phyloP scores from a whole-genome alignment of 2,113 vertebrate species.

The Pitta sordida region DNA sequence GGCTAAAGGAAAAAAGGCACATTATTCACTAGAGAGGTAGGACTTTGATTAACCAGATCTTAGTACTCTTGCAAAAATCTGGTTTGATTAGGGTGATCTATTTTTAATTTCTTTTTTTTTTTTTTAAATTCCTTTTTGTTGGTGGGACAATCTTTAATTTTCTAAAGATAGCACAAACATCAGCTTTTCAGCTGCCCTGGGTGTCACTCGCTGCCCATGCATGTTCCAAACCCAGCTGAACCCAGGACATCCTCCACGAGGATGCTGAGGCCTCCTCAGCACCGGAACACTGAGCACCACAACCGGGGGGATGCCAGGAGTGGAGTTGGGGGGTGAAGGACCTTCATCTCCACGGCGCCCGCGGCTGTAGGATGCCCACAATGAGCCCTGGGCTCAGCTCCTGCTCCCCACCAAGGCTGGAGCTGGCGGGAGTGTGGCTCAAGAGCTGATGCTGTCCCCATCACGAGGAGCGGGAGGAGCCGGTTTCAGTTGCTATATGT shows the following conservation, averaged over 20 bases:
- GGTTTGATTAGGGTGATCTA: constrained; percentile 19
- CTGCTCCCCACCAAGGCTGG: fast-evolving
- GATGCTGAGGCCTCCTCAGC: neutral
- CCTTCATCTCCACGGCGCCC: neutral
- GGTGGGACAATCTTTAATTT: constrained; percentile 77
- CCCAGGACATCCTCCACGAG: fast-evolving
- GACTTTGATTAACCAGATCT: neutral
- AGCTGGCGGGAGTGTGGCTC: neutral
- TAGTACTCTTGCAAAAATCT: neutral
- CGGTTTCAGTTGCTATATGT: neutral
- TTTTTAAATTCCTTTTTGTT: neutral
- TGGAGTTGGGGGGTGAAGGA: fast-evolving
- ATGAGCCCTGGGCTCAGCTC: neutral
- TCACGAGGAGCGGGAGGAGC: neutral
- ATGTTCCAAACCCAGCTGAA: fast-evolving
- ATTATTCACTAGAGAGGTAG: neutral
- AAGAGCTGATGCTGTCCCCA: constrained; percentile 5
- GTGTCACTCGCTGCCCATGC: neutral
- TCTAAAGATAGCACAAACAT: constrained; percentile 70
- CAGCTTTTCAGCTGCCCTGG: constrained; percentile 15
- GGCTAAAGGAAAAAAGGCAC: neutral
- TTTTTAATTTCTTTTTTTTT: neutral
- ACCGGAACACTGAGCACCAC: fast-evolving
- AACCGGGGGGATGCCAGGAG: neutral
- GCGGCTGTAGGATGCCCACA: neutral